phyloP scores from a whole-genome alignment of 1,140 invertebrate genomes.

The Tribolium castaneum region DNA sequence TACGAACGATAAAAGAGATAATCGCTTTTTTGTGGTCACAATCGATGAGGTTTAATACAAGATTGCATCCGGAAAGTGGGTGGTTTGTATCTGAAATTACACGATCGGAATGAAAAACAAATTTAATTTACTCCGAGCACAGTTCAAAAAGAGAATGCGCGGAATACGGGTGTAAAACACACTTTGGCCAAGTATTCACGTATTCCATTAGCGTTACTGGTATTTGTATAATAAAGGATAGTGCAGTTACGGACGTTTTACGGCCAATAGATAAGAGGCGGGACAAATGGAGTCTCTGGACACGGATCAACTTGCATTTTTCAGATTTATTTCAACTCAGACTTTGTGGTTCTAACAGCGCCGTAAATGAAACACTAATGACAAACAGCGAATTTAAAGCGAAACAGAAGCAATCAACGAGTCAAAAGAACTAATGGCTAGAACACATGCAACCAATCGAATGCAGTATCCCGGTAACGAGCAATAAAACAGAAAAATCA shows the following conservation, averaged over 20 bases:
- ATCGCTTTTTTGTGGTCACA: no score
- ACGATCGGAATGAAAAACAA: constrained; percentile 36
- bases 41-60: constrained; percentile 13
- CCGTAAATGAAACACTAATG: no score
- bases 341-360: no score
- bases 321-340: neutral
- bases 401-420: no score
- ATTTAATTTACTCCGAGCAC: constrained; percentile 33
- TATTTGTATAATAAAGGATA: constrained; percentile 28
- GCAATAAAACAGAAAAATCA: no score
- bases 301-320: neutral
- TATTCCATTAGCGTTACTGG: constrained; percentile 27
- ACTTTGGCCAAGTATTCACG: constrained; percentile 6
- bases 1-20: no score
- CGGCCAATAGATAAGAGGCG: neutral
- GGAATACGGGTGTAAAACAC: constrained; percentile 11
- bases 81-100: constrained; percentile 15
- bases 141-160: constrained; percentile 15
- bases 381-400: no score
- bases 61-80: constrained; percentile 14
- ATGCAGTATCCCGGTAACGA: no score
- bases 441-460: no score
- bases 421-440: no score
- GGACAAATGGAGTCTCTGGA: neutral
- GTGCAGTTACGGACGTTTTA: constrained; percentile 22